Evolutionary conservation across 1,140 invertebrate genomes (phyloP), one percentile per base, ranked within the genome.

Genomic region (Magallana gigas): DNA sequence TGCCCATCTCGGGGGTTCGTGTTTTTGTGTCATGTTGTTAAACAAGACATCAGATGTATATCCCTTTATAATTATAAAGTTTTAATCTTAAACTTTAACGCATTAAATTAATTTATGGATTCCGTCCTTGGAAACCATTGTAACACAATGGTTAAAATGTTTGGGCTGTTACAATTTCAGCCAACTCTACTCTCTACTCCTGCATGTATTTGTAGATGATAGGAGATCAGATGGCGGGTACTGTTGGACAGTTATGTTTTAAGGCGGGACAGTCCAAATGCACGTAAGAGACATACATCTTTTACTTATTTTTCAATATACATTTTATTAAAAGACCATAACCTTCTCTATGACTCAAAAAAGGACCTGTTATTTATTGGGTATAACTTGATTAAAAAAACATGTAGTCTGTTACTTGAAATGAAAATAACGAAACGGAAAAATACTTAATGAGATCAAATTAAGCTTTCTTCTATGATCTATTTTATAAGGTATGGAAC

Each of bases 241-340:
- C 99, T 16, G 96, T 99, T 0, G 98, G 98, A 0, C 98, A 99
- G 94, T 96, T 97, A 93, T 99, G 98, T 93, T 96, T 99, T 62
- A 92, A 96, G 86, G 96, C 96, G 14, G 98, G 98, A 0, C 97
- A 98, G 94, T 98, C 98, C 0, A 99, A 99, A 95, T 98, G 97
- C 94, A 99, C 98, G 90, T 96, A 93, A 88, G 91, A 64, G 23
- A 16, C 14, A 64, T 48, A 5, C 36, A 48, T 48, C 2, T 48
- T 48, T 48, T 0, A 48, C 36, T 5, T 36, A 80, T 23, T 80
- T 23, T 48, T 4, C 18, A 80, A 23, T 80, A 1, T 80, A 36
- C 14, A 23, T 23, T 36, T 23, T 23, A 23, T 23, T 23, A 23
- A 23, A 29, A 23, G 12, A 80, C 9, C 16, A 18, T 23, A 23